These are phyloP conservation scores for Stichodactyla helianthus DNA, from an alignment of 64 coral and sea anemone species.

Conservation along the genomic window DNA sequence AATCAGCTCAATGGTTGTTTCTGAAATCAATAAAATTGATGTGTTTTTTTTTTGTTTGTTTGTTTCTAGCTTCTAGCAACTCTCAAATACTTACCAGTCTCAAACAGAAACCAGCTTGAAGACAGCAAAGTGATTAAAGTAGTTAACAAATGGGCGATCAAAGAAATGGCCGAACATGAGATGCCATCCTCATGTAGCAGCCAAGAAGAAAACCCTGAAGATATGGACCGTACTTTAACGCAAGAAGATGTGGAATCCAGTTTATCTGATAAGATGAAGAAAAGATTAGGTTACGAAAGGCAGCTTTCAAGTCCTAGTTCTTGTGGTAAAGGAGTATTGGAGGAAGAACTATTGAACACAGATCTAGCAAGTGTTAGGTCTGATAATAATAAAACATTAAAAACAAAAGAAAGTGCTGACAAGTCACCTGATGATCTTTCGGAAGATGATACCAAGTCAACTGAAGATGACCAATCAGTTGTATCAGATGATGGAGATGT, in stretches of 20 bases:
- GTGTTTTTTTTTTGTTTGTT: too few relatives aligned
- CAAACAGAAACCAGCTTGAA: slow-evolving; percentile 87
- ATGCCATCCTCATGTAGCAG: slow-evolving; percentile 29
- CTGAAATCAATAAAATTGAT: too few relatives aligned
- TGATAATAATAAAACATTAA: slow-evolving; percentile 12
- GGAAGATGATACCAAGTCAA: slow-evolving; percentile 81
- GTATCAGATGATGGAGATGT: slow-evolving; percentile 64
- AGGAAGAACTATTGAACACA: slow-evolving; percentile 49
- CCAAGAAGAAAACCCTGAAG: slow-evolving; percentile 35
- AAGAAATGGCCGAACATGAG: slow-evolving; percentile 21
- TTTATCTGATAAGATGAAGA: slow-evolving; percentile 26
- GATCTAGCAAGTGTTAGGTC: slow-evolving; percentile 55
- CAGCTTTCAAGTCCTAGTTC: slow-evolving; percentile 14
- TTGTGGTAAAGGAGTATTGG: not conserved
- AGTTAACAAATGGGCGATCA: slow-evolving; percentile 83
- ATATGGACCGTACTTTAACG: not conserved
- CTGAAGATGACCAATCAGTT: slow-evolving; percentile 71
- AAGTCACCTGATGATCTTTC: slow-evolving; percentile 90
- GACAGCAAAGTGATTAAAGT: slow-evolving; percentile 93
- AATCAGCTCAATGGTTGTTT: too few relatives aligned
- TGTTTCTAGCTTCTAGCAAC: slow-evolving; percentile 62
- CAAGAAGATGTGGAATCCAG: slow-evolving; percentile 21
- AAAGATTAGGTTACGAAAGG: slow-evolving; percentile 26
- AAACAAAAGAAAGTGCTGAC: slow-evolving; percentile 52
- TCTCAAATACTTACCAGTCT: slow-evolving; percentile 76